phyloP scores from a whole-genome alignment of 2,113 vertebrate species.

The Solea senegalensis region DNA sequence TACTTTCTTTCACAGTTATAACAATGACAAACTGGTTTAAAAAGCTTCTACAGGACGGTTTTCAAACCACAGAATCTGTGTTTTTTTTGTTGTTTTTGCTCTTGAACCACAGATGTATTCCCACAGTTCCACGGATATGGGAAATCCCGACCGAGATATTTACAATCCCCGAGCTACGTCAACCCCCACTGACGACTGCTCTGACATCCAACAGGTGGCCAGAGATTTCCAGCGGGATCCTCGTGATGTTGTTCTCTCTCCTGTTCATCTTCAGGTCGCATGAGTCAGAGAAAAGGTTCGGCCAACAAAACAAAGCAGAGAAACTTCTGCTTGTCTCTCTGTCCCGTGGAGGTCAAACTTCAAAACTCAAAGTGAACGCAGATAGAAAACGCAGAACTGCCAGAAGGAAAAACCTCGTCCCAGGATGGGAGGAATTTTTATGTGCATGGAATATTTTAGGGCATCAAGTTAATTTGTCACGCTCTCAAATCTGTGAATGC shows the following conservation, averaged over 20 bases:
- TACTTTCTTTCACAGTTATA: no score
- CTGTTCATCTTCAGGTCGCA: background rate
- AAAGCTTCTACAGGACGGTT: no score
- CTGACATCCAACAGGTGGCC: conserved; percentile 14
- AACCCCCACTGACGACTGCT: conserved; percentile 1
- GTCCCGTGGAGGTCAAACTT: conserved; percentile 22
- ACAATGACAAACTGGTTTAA: no score
- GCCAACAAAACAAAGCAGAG: background rate
- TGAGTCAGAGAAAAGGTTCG: background rate
- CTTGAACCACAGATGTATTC: conserved; percentile 20
- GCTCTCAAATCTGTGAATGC: conserved; percentile 20
- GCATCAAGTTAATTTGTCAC: background rate
- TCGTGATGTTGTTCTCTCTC: conserved; percentile 1
- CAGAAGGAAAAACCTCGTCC: background rate
- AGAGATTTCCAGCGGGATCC: conserved; percentile 7
- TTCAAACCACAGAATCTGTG: conserved; percentile 8
- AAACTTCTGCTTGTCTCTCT: conserved; percentile 1
- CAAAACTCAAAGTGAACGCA: background rate
- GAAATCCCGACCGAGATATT: conserved; percentile 3
- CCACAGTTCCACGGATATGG: background rate
- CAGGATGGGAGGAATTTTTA: conserved; percentile 3
- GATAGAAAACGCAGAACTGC: background rate
- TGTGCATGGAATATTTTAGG: conserved; percentile 7
- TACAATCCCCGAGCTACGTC: conserved; percentile 13
- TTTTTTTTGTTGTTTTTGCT: background rate